phyloP scores from a whole-genome alignment of 2,113 vertebrate genomes.

The Baryphthengus martii region DNA sequence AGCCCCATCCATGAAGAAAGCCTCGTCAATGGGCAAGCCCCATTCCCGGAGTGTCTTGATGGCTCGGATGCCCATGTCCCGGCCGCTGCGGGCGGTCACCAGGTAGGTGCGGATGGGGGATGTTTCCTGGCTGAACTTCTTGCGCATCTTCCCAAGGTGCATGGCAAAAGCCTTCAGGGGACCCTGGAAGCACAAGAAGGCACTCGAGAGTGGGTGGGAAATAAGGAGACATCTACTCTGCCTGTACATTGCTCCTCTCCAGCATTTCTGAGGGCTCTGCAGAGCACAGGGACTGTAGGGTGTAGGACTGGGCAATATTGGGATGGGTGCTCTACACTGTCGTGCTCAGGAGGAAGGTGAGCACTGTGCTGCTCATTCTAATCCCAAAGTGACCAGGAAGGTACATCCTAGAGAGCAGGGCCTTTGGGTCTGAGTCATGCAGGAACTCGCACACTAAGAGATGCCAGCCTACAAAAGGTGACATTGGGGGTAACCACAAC shows the following conservation, averaged over 20 bases:
- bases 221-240: neutral
- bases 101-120: conserved; percentile 71
- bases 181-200: conserved; percentile 55
- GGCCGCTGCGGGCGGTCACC: conserved; percentile 58
- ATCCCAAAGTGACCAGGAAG: neutral
- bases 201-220: neutral
- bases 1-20: conserved; percentile 75
- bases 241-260: neutral
- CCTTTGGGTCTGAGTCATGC: neutral
- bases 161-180: conserved; percentile 72
- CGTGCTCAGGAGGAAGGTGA: neutral
- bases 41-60: conserved; percentile 67
- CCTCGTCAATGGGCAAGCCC: conserved; percentile 70
- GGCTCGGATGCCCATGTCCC: conserved; percentile 66
- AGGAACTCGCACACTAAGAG: neutral
- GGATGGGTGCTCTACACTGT: neutral
- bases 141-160: conserved; percentile 69
- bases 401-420: neutral
- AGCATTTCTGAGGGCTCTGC: neutral
- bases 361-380: neutral
- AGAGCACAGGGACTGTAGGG: neutral
- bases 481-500: neutral
- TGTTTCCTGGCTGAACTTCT: conserved; percentile 59
- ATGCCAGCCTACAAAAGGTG: neutral
- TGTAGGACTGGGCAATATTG: neutral